Base-by-base conservation (phyloP, 2,888 invertebrate genomes). In the Dioctria rufipes region DNA sequence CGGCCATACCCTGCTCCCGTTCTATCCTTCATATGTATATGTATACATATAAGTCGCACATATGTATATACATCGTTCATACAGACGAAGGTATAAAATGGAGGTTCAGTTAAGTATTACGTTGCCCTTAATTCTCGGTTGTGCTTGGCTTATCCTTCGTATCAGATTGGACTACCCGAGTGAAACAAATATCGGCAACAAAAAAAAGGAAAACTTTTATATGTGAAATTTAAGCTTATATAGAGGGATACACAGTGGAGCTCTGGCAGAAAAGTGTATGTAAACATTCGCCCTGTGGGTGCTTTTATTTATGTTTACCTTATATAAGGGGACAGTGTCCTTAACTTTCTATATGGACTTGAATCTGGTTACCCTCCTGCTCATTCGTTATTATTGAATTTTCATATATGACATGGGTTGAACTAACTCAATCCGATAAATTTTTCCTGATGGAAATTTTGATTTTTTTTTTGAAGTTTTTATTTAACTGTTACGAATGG, bases 401-500 rank as follows among this genome's bases (percentile, higher is more conserved):
- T 71, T 71, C 71, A 51, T 71, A 71, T 71, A 71, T 51, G 71
- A 46, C 71, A 46, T 71, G 39, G 71, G 51, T 71, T 71, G 51
- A 71, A 71, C 71, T 71, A 71, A 71, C 71, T 71, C 71, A 71
- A 71, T 71, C 54, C 71, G 71, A 71, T 71, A 71, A 49, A 46
- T 25, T 49, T 69, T 37, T 49, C 67, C 67, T 49, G 4, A 13
- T 67, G 13, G 11, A 6, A 5, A 67, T 46, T 69, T 51, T 37
- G 8, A 13, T 46, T n/a, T 71, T 51, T 37, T 39, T 25, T 25
- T 25, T 25, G 25, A 25, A 25, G 39, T 49, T 46, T 69, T 46
- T 25, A 51, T 49, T 25, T 49, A 8, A 49, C 6, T 11, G 11
- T 13, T 37, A 40, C 71, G 9, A 9, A 5, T 51, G 71, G 54